phyloP scores from a whole-genome alignment of 2,113 vertebrate genomes.

The Hemiprocne comata region DNA sequence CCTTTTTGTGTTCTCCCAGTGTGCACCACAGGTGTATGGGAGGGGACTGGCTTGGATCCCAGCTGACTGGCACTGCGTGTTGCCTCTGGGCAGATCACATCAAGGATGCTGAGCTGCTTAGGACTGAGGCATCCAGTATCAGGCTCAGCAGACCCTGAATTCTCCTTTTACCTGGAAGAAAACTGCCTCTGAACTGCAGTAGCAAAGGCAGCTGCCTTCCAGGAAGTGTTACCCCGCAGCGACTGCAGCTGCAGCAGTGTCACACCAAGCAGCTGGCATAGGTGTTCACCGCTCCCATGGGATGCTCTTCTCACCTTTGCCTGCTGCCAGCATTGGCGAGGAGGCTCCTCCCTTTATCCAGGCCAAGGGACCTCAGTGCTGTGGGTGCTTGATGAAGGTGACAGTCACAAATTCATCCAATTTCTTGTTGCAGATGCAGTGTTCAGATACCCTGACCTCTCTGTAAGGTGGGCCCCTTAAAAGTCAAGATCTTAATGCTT shows the following conservation, averaged over 20 bases:
- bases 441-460: neutral
- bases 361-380: neutral
- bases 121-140: neutral
- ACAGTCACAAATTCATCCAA: neutral
- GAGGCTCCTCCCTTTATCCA: neutral
- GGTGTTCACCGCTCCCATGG: neutral
- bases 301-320: neutral
- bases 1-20: neutral
- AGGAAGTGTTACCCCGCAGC: neutral
- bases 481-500: neutral
- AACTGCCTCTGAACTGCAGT: neutral
- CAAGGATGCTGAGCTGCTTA: neutral
- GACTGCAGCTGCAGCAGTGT: fast-evolving
- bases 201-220: neutral
- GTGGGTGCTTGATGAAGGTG: neutral
- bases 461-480: neutral
- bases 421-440: neutral
- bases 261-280: neutral
- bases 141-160: neutral
- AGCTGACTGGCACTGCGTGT: neutral
- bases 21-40: fast-evolving
- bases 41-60: neutral
- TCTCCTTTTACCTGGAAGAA: neutral
- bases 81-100: neutral
- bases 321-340: neutral